Percentiles rank a stretch among this genome's conserved stretches.
Evolutionary conservation across 2,888 invertebrate species (phyloP).

Genomic region (Lagria hirta): DNA sequence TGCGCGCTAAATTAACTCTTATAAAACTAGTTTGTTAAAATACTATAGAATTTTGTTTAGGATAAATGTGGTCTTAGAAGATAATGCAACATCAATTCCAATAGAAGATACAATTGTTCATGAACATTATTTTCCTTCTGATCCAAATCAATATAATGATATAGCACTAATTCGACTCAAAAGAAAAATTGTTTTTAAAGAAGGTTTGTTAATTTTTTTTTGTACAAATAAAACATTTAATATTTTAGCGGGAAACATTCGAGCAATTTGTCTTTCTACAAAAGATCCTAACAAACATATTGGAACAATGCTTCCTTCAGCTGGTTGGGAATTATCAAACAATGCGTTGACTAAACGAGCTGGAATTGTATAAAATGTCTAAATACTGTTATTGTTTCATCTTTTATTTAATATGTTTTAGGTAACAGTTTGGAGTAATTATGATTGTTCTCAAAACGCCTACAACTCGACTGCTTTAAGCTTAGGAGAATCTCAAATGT

Average conservation of each 20-base stretch:
- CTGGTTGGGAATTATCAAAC: constrained; percentile 4
- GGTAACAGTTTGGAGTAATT: constrained; percentile 9
- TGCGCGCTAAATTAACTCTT: too few species aligned
- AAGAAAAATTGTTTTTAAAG: constrained; percentile 5
- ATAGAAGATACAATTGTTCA: constrained; percentile 4
- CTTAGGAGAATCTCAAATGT: constrained; percentile 1
- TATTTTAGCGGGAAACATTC: neutral
- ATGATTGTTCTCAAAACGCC: neutral
- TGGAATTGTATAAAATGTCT: constrained; percentile 1
- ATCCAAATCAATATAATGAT: constrained; percentile 9
- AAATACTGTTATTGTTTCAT: neutral
- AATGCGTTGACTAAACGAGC: constrained; percentile 3
- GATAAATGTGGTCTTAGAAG: neutral
- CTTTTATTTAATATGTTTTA: neutral
- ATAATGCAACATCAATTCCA: too few species aligned
- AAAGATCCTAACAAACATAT: constrained; percentile 1
- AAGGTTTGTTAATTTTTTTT: constrained; percentile 1
- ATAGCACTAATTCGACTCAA: constrained; percentile 8
- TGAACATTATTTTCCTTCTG: constrained; percentile 2
- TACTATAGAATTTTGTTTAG: too few species aligned
- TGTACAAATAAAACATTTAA: neutral
- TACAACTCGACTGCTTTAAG: neutral
- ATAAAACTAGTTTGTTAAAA: too few species aligned
- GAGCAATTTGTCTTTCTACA: constrained; percentile 6
- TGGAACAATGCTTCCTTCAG: constrained; percentile 1